Evolutionary conservation across 2,797 vertebrate genomes (phyloP).

Genomic region (Nannoperca australis): DNA sequence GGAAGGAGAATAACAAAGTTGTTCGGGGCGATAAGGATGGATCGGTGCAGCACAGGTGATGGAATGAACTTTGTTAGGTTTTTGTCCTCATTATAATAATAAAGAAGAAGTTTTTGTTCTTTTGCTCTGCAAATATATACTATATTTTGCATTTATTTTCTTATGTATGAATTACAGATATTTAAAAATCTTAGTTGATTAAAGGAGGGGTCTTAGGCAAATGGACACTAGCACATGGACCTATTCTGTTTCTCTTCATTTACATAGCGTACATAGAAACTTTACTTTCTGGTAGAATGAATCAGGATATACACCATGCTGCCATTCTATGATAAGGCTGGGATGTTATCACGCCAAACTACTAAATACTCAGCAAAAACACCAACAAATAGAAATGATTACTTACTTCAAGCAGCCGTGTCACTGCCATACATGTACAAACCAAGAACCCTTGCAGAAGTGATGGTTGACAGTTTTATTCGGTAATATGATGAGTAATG

Average conservation of each 20-base stretch:
- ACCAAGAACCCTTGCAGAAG: neutral
- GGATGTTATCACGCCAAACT: neutral
- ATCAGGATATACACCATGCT: neutral
- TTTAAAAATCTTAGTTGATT: constrained; percentile 22
- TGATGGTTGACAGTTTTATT: neutral
- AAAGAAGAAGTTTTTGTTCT: constrained; percentile 33
- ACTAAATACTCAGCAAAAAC: neutral
- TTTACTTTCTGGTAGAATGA: neutral
- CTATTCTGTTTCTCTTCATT: constrained; percentile 22
- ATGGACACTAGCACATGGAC: constrained; percentile 7
- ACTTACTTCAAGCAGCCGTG: constrained; percentile 9
- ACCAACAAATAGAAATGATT: neutral
- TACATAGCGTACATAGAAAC: neutral
- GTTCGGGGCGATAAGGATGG: neutral
- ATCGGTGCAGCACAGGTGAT: constrained; percentile 10
- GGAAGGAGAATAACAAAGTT: neutral
- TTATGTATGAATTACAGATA: constrained; percentile 30
- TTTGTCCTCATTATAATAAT: neutral
- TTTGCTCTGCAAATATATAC: constrained; percentile 33
- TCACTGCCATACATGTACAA: constrained; percentile 24
- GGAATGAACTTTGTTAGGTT: neutral
- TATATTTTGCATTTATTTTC: constrained; percentile 60
- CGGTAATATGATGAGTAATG: neutral
- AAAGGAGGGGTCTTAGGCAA: constrained; percentile 35
- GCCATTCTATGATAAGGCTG: too few relatives aligned